Conservation (phyloP, 2,888 invertebrate genomes). For the Lapara coniferarum region DNA sequence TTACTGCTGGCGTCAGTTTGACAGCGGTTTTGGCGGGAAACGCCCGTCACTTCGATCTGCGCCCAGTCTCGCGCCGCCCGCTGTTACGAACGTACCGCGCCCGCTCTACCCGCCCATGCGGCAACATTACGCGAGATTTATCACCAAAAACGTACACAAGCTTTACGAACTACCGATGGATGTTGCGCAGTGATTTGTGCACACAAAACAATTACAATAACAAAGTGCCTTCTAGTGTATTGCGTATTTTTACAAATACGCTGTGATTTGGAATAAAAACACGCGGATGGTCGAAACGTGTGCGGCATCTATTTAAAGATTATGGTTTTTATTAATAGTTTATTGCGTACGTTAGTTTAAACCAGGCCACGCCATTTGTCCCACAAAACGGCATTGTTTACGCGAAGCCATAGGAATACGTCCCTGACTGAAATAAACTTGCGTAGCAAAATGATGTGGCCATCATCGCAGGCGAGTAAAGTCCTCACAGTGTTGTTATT, state of each 20-base stretch:
- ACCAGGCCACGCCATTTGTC: not conserved
- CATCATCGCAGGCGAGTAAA: constrained; percentile 89
- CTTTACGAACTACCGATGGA: not conserved
- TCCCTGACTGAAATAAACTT: constrained; percentile 11
- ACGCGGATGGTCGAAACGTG: constrained; percentile 1
- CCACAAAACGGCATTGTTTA: constrained; percentile 12
- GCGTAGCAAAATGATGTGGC: constrained; percentile 85
- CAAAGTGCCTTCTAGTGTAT: not conserved
- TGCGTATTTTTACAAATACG: not conserved
- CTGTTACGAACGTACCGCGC: constrained; percentile 10
- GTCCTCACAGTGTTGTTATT: constrained; percentile 84
- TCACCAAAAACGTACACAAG: not conserved
- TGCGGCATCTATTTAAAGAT: constrained; percentile 21
- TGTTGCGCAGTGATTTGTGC: not conserved
- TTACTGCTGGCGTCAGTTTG: constrained; percentile 11
- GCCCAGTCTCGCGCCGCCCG: not conserved
- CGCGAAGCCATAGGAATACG: constrained; percentile 25
- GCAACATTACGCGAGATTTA: constrained; percentile 16
- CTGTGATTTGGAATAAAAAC: constrained; percentile 5
- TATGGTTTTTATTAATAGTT: constrained; percentile 23
- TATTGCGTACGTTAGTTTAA: constrained; percentile 2
- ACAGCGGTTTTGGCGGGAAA: constrained; percentile 29
- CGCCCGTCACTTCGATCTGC: constrained; percentile 19
- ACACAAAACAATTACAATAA: not conserved
- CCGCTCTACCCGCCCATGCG: not conserved